Base-by-base conservation (phyloP, 2,888 invertebrate genomes). In the Xanthia icteritia region DNA sequence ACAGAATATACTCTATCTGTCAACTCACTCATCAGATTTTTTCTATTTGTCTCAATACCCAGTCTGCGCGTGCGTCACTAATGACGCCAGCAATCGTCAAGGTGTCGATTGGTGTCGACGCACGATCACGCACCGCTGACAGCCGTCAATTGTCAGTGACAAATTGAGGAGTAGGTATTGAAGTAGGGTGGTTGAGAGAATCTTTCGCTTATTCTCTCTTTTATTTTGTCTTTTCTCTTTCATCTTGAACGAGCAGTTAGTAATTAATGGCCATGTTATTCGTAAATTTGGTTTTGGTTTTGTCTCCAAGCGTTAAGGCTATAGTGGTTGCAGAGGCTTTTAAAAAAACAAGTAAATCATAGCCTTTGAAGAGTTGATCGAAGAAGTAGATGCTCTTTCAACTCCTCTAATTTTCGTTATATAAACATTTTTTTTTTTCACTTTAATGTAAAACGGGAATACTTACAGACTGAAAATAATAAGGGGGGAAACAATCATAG, bases 71-170 rank as follows among this genome's bases (percentile, higher is more conserved):
- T 63, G 75, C 76, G 75, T 75, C 76, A 64, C 9, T 48, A 42
- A 27, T 66, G 48, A 31, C 48, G 67, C 68, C 72, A 67, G 39
- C 54, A 56, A 54, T 58, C 23, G 60, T 15, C 31, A 8, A 54
- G 66, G 36, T 54, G 66, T 58, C 56, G 63, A 64, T 51, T 36
- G 54, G 23, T 39, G 66, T 51, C 51, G 63, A 68, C 73, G 48
- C 73, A 73, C n/a, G 79, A 31, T 31, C 72, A 72, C 73, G 79
- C 72, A 42, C 20, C 42, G 69, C 4, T 77, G 60, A 31, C 48
- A 74, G 60, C 39, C 36, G 48, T n/a, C 73, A 48, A 73, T 48
- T 61, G 5, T 60, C 60, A 60, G 27, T 17, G 48, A 42, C 48
- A 39, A 23, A 66, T 66, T 48, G 66, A 66, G 48, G 66, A 66